phyloP scores from a whole-genome alignment of 30 jellyfish, hydroid and myxozoan genomes.

The Clytia hemisphaerica region DNA sequence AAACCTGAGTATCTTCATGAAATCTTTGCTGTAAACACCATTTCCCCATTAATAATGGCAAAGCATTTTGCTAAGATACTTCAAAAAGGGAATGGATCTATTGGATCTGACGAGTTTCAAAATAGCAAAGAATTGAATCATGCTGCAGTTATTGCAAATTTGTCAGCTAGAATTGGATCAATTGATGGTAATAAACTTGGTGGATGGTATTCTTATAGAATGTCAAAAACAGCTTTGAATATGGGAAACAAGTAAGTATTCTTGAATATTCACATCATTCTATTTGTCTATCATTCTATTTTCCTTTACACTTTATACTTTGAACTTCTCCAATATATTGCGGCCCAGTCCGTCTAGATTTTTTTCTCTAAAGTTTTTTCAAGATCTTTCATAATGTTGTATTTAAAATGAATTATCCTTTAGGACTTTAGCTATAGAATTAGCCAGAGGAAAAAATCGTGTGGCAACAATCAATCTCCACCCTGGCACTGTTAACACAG shows the following conservation, averaged over 20 bases:
- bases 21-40: not conserved
- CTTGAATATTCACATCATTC: too few relatives aligned
- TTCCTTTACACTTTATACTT: too few relatives aligned
- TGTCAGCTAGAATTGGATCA: not conserved
- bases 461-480: not conserved
- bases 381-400: too few relatives aligned
- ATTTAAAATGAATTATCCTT: too few relatives aligned
- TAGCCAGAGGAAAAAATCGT: not conserved
- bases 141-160: not conserved
- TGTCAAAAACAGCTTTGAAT: not conserved
- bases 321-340: too few relatives aligned
- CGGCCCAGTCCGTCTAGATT: too few relatives aligned
- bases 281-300: too few relatives aligned
- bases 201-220: not conserved
- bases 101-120: not conserved
- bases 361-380: too few relatives aligned
- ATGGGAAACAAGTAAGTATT: not conserved
- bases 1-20: not conserved
- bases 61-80: not conserved
- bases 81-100: not conserved
- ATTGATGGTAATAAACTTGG: not conserved
- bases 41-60: not conserved
- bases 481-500: conserved; percentile 2
- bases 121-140: not conserved
- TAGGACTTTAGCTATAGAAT: not conserved